These are phyloP conservation scores for Cheilosia impressa DNA, from an alignment of 2,888 invertebrate genomes.

Conservation along the genomic window DNA sequence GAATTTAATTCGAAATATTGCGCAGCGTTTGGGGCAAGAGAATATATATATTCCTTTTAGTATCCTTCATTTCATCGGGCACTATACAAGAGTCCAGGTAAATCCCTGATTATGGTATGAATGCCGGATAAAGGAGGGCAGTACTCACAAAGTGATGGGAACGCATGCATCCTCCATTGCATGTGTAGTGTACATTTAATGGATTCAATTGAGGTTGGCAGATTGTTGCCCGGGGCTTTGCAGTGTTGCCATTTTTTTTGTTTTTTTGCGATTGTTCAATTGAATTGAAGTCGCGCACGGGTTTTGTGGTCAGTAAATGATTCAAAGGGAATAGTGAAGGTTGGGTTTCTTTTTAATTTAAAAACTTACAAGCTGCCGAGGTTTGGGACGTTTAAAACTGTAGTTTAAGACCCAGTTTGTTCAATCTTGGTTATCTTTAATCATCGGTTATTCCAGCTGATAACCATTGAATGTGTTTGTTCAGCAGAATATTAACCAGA, in stretches of 20 bases:
- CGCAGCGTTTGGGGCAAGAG: background rate
- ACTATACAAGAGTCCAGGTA: constrained; percentile 29
- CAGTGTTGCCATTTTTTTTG: constrained; percentile 24
- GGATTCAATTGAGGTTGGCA: constrained; percentile 49
- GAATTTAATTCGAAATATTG: constrained; percentile 69
- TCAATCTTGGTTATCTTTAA: too few species aligned
- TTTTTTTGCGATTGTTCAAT: too few species aligned
- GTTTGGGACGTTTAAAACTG: too few species aligned
- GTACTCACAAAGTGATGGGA: constrained; percentile 14
- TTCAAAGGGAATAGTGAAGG: too few species aligned
- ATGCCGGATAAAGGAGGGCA: constrained; percentile 24
- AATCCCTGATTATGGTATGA: constrained; percentile 54
- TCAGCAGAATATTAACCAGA: too few species aligned
- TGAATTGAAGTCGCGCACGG: too few species aligned
- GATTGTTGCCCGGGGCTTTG: background rate
- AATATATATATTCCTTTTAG: constrained; percentile 4
- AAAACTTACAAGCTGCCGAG: too few species aligned
- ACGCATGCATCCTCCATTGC: constrained; percentile 13
- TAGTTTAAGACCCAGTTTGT: too few species aligned
- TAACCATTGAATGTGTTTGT: too few species aligned
- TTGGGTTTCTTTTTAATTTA: too few species aligned
- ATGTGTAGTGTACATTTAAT: constrained; percentile 16
- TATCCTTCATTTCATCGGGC: constrained; percentile 28
- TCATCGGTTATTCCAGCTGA: too few species aligned
- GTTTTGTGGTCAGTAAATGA: too few species aligned